Base-by-base conservation (phyloP, 2,113 vertebrate genomes). In the Emydura subglobosa region DNA sequence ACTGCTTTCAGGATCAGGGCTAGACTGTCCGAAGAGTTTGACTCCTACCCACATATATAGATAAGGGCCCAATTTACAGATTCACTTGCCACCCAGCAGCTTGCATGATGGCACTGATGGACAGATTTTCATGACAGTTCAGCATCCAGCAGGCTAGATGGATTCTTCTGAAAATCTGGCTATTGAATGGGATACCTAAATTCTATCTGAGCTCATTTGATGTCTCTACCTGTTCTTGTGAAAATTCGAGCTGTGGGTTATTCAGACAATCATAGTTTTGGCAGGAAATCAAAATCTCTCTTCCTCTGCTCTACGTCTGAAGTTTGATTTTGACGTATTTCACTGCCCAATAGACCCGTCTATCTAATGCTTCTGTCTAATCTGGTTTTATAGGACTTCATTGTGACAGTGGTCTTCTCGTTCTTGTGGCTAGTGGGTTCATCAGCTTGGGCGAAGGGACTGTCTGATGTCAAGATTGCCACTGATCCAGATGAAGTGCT, bases 341-440 rank as follows among this genome's bases (percentile, higher is more conserved):
- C 55, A 50, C 76, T 92, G 68, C 86, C 65, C 79, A 39, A 3
- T 0, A 31, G 85, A 89, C 83, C 74, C 84, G 42, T 22, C 89
- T 83, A 47, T 79, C 68, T 94, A 96, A 96, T 96, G 76, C 47
- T 92, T 94, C 49, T 96, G 90, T 95, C 91, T 83, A 55, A 82
- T 94, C 85, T 98, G 74, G 85, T 92, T 93, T 96, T 96, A 34
- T 97, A 99, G 99, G 99, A 99, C 97, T 99, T 99, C 97, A 98
- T 99, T 65, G 98, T 99, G 98, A 99, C 99, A 1, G 99, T 99
- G 92, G 99, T 99, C 88, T 99, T 99, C 98, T 99, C 99, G 3
- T 99, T 99, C 98, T 97, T 99, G 98, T 99, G 99, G 99, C 98
- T 99, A 96, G 99, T 99, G 97, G 98, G 99, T 86, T 99, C 99